A percentile compares a stretch with the other conserved stretches of the same genome.
Conservation (phyloP, 2,113 vertebrate species). For the Heliornis fulica region DNA sequence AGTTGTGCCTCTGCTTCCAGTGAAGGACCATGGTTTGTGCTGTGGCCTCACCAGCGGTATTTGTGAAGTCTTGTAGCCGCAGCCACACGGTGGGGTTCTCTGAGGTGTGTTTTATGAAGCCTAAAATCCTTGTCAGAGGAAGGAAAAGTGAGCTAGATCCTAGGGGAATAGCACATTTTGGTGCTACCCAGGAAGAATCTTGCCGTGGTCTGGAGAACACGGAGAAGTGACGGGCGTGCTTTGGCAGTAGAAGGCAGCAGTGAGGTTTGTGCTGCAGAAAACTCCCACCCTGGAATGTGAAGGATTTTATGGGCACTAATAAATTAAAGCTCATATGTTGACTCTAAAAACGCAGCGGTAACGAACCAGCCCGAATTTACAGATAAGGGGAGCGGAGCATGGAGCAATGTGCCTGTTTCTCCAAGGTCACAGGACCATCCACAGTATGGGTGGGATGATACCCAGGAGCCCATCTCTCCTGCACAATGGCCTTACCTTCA, state of each 20-base stretch:
- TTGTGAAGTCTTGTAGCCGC: neutral
- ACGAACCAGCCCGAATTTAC: neutral
- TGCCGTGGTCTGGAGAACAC: neutral
- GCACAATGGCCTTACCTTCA: neutral
- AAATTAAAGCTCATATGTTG: conserved; percentile 36
- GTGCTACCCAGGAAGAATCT: neutral
- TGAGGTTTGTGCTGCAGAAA: conserved; percentile 1
- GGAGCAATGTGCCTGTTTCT: neutral
- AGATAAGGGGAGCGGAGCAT: neutral
- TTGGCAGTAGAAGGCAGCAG: neutral
- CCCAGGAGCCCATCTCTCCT: neutral
- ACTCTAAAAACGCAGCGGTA: neutral
- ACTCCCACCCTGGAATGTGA: neutral
- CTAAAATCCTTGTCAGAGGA: neutral
- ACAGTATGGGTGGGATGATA: neutral
- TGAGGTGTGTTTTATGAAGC: neutral
- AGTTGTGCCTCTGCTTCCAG: neutral
- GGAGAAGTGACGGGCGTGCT: neutral
- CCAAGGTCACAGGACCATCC: neutral
- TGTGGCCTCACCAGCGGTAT: neutral
- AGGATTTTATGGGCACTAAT: conserved; percentile 36
- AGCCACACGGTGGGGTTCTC: neutral
- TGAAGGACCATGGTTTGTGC: neutral
- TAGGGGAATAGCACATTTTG: neutral
- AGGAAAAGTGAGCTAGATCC: neutral